phyloP scores from a whole-genome alignment of 2,888 invertebrate species.

The Lepidonotus clava region DNA sequence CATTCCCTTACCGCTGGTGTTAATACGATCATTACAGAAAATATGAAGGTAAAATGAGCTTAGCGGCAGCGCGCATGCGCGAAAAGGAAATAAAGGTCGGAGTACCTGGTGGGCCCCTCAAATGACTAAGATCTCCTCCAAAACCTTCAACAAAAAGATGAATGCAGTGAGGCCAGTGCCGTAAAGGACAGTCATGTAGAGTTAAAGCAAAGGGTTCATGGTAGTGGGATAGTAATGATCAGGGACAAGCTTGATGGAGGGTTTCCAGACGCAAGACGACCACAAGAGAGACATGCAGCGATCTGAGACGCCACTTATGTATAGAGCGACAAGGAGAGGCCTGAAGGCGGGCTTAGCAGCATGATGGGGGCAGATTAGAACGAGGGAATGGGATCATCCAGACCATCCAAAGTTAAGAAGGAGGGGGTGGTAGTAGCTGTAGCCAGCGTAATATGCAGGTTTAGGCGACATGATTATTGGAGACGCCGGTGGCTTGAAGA shows the following conservation, averaged over 20 bases:
- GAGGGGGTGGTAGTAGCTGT: not conserved
- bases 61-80: constrained; percentile 50
- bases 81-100: constrained; percentile 51
- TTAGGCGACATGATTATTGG: not conserved
- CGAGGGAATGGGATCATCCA: not conserved
- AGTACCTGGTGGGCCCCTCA: constrained; percentile 52
- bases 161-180: constrained; percentile 42
- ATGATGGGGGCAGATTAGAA: not conserved
- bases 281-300: constrained; percentile 18
- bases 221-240: not conserved
- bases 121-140: constrained; percentile 54
- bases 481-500: too few relatives aligned
- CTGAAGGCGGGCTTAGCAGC: too few relatives aligned
- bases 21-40: constrained; percentile 11
- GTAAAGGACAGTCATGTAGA: constrained; percentile 4
- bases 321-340: too few relatives aligned
- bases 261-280: constrained; percentile 6
- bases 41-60: constrained; percentile 20
- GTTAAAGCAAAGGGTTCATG: not conserved
- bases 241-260: not conserved
- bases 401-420: not conserved
- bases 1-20: constrained; percentile 18
- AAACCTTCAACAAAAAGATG: constrained; percentile 54
- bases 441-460: not conserved
- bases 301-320: too few relatives aligned